Percentiles rank a stretch among this genome's conserved stretches.
These are phyloP conservation scores for Drosophila trapezifrons DNA, from an alignment of 1,140 invertebrate genomes.

Conservation along the genomic window DNA sequence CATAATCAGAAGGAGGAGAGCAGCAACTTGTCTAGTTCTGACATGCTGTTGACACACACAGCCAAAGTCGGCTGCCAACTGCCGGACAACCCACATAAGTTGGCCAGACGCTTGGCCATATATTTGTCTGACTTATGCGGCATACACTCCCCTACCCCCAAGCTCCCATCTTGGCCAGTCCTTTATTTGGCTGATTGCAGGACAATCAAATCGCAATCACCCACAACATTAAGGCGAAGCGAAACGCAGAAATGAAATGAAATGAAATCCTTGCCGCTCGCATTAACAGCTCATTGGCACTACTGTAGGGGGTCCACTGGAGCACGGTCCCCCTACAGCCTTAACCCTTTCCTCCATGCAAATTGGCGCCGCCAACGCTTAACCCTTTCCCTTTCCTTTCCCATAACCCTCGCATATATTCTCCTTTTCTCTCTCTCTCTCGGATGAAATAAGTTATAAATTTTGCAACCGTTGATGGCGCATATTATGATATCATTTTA, in stretches of 20 bases:
- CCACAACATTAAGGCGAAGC: slow-evolving; percentile 75
- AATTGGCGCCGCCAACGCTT: slow-evolving; percentile 77
- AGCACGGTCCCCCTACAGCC: not conserved
- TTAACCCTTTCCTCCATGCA: slow-evolving; percentile 21
- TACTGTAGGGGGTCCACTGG: slow-evolving; percentile 70
- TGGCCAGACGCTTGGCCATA: slow-evolving; percentile 53
- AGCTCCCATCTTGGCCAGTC: no score
- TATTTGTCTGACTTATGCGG: slow-evolving; percentile 39
- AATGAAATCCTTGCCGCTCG: slow-evolving; percentile 80
- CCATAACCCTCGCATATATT: slow-evolving; percentile 4
- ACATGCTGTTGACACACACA: slow-evolving; percentile 78
- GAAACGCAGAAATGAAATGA: slow-evolving; percentile 43
- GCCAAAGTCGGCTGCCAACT: slow-evolving; percentile 67
- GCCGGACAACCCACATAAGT: slow-evolving; percentile 69
- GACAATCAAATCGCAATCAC: slow-evolving; percentile 79
- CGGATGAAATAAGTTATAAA: slow-evolving; percentile 78
- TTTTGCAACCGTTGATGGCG: slow-evolving; percentile 82
- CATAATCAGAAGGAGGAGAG: slow-evolving; percentile 42
- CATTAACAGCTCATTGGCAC: slow-evolving; percentile 82
- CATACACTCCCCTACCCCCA: not conserved
- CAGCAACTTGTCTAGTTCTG: slow-evolving; percentile 65
- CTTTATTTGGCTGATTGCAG: slow-evolving; percentile 17
- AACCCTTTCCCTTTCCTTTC: slow-evolving; percentile 27
- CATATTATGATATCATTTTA: slow-evolving; percentile 83
- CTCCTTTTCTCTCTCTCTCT: slow-evolving; percentile 20